phyloP scores from a whole-genome alignment of 1,140 invertebrate species.

The Brachionus sp. region DNA sequence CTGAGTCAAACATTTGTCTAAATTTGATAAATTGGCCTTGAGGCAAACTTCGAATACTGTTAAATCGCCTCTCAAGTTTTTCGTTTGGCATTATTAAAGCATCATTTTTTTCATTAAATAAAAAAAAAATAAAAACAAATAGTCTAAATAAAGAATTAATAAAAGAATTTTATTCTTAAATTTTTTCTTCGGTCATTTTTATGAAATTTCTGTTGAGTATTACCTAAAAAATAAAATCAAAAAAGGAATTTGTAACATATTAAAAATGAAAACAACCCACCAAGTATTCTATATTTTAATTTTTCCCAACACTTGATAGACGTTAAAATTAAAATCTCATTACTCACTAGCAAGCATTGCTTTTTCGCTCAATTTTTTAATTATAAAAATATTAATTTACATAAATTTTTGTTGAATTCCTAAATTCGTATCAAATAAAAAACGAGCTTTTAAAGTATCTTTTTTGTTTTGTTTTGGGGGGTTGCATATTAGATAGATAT shows the following conservation, averaged over 20 bases:
- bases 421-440: background rate
- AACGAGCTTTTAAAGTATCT: background rate
- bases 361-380: conserved; percentile 2
- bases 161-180: conserved; percentile 12
- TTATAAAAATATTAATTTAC: conserved; percentile 39
- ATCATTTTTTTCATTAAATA: background rate
- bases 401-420: background rate
- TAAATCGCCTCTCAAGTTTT: conserved; percentile 18
- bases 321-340: conserved; percentile 8
- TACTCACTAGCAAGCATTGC: background rate
- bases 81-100: background rate
- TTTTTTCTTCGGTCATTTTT: background rate
- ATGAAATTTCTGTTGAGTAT: conserved; percentile 13
- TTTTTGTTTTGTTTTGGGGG: background rate
- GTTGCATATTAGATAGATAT: background rate
- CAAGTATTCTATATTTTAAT: background rate
- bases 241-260: background rate
- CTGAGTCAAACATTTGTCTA: conserved; percentile 36
- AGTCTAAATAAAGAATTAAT: background rate
- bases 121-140: background rate
- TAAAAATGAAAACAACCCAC: background rate
- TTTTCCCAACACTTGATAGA: background rate
- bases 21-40: conserved; percentile 39
- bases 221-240: background rate
- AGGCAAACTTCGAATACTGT: conserved; percentile 37